A percentile compares a stretch with the other conserved stretches of the same genome.
These are phyloP conservation scores for Lagopus muta DNA, from an alignment of 2,113 vertebrate genomes.

Conservation along the genomic window DNA sequence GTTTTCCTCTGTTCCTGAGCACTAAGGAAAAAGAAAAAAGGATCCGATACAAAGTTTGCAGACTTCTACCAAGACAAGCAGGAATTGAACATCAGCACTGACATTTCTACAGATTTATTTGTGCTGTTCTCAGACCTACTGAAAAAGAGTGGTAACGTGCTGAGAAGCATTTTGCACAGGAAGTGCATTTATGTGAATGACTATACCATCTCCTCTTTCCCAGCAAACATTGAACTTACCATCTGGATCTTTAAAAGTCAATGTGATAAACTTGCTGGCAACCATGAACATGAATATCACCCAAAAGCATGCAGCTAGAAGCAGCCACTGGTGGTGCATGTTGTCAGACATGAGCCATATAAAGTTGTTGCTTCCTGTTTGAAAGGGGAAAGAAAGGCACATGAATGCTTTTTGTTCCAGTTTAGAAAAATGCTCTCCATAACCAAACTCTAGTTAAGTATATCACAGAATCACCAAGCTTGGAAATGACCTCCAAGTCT, in stretches of 20 bases:
- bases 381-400: constrained; percentile 57
- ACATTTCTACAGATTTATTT: neutral
- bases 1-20: neutral
- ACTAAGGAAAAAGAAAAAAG: neutral
- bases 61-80: neutral
- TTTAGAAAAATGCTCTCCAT: neutral
- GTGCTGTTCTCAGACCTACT: neutral
- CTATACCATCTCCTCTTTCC: neutral
- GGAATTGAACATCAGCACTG: neutral
- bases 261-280: constrained; percentile 92
- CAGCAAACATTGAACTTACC: constrained; percentile 77
- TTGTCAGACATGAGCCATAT: constrained; percentile 78
- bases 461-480: no score
- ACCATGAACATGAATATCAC: constrained; percentile 97
- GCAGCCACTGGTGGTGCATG: constrained; percentile 97
- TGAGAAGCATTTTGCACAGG: neutral
- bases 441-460: neutral
- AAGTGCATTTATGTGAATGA: neutral
- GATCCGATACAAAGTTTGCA: neutral
- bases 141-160: neutral
- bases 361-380: constrained; percentile 63
- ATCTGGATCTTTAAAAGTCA: constrained; percentile 87
- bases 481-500: no score
- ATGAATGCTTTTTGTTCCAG: neutral
- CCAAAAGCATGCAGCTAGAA: constrained; percentile 95